Evolutionary conservation across 1,140 invertebrate genomes (phyloP).

Genomic region (Cydia splendana): DNA sequence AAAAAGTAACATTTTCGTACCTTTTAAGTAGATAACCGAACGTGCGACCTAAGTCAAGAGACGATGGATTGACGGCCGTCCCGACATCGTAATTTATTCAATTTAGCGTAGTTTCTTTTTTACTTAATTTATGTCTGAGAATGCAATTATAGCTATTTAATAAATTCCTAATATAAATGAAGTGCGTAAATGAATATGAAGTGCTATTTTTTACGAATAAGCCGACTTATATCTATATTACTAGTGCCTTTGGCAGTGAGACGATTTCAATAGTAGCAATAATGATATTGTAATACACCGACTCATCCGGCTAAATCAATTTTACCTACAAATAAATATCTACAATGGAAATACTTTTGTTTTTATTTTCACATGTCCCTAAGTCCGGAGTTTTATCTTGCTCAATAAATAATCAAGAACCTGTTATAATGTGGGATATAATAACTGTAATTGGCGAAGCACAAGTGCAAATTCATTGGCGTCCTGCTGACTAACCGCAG

Average conservation of each 20-base stretch:
- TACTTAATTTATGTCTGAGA: constrained; percentile 72
- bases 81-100: constrained; percentile 79
- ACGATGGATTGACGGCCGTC: constrained; percentile 76
- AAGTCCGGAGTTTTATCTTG: background rate
- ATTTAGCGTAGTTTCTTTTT: constrained; percentile 73
- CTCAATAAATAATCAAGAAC: constrained; percentile 2
- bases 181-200: constrained; percentile 53
- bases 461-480: constrained; percentile 21
- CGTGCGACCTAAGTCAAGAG: constrained; percentile 78
- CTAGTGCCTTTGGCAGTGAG: constrained; percentile 67
- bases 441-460: constrained; percentile 4
- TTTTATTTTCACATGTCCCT: background rate
- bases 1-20: constrained; percentile 74
- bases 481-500: constrained; percentile 20
- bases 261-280: constrained; percentile 54
- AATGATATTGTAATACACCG: constrained; percentile 47
- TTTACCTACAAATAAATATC: constrained; percentile 67
- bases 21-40: constrained; percentile 77
- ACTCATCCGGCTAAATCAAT: constrained; percentile 69
- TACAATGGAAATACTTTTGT: background rate
- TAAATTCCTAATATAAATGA: constrained; percentile 67
- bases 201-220: constrained; percentile 63
- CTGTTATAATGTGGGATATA: constrained; percentile 8
- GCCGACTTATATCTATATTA: constrained; percentile 54
- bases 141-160: constrained; percentile 70